Percentiles rank a stretch among this genome's conserved stretches.
These are phyloP conservation scores for Calonectris borealis DNA, from an alignment of 2,113 vertebrate genomes.

Conservation along the genomic window DNA sequence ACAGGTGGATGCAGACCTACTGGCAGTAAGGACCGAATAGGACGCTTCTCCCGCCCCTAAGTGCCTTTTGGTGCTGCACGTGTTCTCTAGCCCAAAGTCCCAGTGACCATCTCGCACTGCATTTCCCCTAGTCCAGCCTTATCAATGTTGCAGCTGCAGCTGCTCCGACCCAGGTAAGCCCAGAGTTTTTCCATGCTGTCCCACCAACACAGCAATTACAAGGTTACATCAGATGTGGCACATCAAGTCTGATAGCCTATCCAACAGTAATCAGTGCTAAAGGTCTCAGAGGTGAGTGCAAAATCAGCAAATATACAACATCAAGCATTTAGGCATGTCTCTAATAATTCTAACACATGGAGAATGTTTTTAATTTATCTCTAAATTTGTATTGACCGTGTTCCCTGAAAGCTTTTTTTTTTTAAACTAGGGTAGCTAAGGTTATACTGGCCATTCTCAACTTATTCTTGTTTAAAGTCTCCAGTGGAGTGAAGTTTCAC, in stretches of 20 bases:
- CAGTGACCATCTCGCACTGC: not conserved
- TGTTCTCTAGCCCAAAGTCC: not conserved
- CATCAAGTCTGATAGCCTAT: not conserved
- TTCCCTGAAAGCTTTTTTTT: not conserved
- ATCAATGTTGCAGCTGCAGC: not conserved
- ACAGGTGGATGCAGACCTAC: not conserved
- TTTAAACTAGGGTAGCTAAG: not conserved
- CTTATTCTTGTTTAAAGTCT: not conserved
- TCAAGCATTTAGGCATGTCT: not conserved
- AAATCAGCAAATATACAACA: not conserved
- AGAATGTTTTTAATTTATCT: not conserved
- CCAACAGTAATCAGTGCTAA: not conserved
- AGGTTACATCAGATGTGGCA: not conserved
- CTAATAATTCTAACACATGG: not conserved
- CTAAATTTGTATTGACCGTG: not conserved
- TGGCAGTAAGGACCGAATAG: not conserved
- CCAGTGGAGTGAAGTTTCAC: not conserved
- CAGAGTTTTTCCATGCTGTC: not conserved
- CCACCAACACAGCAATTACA: not conserved
- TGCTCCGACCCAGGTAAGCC: not conserved
- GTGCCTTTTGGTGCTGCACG: fast-evolving
- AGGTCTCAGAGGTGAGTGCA: not conserved
- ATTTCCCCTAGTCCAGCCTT: not conserved
- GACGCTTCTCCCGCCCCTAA: not conserved
- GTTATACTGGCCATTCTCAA: not conserved